Evolutionary conservation across 2,888 invertebrate genomes (phyloP), one percentile per base, ranked within the genome.

Genomic region (Ormyrus labotus): DNA sequence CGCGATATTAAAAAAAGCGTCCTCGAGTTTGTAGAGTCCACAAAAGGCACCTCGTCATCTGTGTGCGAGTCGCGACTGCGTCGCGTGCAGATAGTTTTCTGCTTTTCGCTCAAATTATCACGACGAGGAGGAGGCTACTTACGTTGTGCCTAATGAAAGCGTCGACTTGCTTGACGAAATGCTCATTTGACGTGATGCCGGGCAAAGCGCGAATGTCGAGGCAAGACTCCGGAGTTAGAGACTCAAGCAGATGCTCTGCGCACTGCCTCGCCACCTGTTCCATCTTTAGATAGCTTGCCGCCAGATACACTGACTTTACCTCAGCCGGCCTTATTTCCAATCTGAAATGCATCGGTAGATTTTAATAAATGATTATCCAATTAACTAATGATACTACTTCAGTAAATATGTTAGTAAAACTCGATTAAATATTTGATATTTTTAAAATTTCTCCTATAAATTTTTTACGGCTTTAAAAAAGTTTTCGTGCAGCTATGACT

Each of bases 251-350:
- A 92, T 92, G 95, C 84, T 92, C 92, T 86, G 93, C 95, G 92
- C 94, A 97, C 91, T 94, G 94, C 82, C 93, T 92, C 74, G 95
- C 94, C 82, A 95, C 95, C 47, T 94, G 91, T 84, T 95, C 94
- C 92, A 97, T 94, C 89, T 95, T 95, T 87, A 97, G 92, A 81
- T 94, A 93, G 89, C 93, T 94, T 8, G 97, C 96, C n/a, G 96
- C 95, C 87, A 94, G 92, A 92, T 96, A 97, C 81, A 97, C 94
- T 45, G 94, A 93, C 87, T 95, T 95, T 78, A 97, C 94, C 90
- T 94, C 91, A 78, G 91, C 89, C 6, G 91, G 90, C 64, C 81
- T 80, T 64, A 86, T 83, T 74, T 86, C 83, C 73, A 87, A 78
- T 77, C 85, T 87, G 78, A 50, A 83, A 78, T 7, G 10, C 3